phyloP scores from a whole-genome alignment of 1,140 invertebrate genomes.

The Drosophila kanapiae region DNA sequence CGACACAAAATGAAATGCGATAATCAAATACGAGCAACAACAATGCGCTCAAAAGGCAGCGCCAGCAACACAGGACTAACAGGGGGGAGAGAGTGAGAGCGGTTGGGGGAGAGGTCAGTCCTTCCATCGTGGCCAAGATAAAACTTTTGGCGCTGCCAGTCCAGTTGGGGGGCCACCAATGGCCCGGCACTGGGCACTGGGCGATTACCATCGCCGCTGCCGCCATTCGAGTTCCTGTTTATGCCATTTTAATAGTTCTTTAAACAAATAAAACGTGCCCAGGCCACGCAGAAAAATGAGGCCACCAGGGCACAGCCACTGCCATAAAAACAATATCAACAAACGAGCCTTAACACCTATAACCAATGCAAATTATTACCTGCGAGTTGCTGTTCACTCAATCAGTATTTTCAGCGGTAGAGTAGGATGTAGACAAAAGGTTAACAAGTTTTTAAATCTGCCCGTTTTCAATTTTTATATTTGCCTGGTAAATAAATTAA shows the following conservation, averaged over 20 bases:
- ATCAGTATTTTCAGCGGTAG: neutral
- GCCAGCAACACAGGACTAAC: constrained; percentile 13
- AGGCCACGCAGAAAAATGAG: constrained; percentile 49
- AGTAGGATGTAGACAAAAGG: too few species aligned
- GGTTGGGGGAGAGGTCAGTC: constrained; percentile 3
- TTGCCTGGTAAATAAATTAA: too few species aligned
- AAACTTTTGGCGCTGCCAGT: constrained; percentile 75
- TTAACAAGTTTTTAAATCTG: too few species aligned
- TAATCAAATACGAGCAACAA: constrained; percentile 81
- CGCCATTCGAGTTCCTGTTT: constrained; percentile 61
- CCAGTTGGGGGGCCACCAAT: constrained; percentile 33
- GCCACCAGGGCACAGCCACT: constrained; percentile 24
- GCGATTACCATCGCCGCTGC: constrained; percentile 32
- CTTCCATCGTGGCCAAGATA: constrained; percentile 55
- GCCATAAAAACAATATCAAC: neutral
- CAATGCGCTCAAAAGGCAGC: constrained; percentile 66
- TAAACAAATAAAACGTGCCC: constrained; percentile 76
- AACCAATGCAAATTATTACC: neutral
- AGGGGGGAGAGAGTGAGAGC: neutral
- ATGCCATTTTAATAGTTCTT: constrained; percentile 81
- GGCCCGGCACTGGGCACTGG: neutral
- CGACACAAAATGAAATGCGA: constrained; percentile 81
- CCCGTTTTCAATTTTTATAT: too few species aligned
- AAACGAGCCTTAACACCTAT: constrained; percentile 2
- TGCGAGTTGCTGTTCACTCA: constrained; percentile 5